Conservation (phyloP, 1,140 invertebrate species). For the Drosophila kanapiae region DNA sequence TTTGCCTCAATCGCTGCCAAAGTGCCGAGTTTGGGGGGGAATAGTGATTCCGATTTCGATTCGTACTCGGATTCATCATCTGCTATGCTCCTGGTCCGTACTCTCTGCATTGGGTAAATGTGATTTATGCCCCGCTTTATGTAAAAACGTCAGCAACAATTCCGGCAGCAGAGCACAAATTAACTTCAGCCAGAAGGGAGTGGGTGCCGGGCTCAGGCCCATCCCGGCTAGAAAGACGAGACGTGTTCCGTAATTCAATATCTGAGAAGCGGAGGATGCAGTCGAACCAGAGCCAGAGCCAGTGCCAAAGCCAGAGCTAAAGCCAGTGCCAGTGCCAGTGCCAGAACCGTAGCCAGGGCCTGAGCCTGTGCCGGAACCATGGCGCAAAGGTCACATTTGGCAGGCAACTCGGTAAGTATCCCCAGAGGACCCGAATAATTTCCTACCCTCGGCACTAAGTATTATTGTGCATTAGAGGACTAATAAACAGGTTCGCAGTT, state of each 20-base stretch:
- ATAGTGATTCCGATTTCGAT: conserved; percentile 35
- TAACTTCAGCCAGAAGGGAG: conserved; percentile 64
- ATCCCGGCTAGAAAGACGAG: conserved; percentile 62
- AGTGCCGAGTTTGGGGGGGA: conserved; percentile 13
- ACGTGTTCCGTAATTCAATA: conserved; percentile 80
- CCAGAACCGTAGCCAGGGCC: neutral
- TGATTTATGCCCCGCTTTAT: conserved; percentile 75
- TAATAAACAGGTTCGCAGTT: conserved; percentile 81
- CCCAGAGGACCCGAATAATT: conserved; percentile 73
- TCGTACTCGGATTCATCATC: conserved; percentile 18
- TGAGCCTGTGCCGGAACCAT: neutral
- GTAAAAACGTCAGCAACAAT: conserved; percentile 79
- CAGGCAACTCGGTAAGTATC: conserved; percentile 75
- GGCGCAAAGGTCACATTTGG: conserved; percentile 81
- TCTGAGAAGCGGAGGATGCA: conserved; percentile 19
- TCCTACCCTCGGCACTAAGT: conserved; percentile 82
- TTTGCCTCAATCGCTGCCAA: conserved; percentile 51
- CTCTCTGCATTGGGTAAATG: conserved; percentile 62
- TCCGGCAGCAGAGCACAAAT: conserved; percentile 67
- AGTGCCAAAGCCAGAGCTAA: too few species aligned
- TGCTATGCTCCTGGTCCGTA: conserved; percentile 21
- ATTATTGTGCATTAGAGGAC: conserved; percentile 84
- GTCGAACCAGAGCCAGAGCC: conserved; percentile 1
- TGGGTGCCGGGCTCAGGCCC: neutral
- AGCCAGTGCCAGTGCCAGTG: too few species aligned